Evolutionary conservation across 1,140 invertebrate species (phyloP).

Genomic region (Eurytemora carolleeae): DNA sequence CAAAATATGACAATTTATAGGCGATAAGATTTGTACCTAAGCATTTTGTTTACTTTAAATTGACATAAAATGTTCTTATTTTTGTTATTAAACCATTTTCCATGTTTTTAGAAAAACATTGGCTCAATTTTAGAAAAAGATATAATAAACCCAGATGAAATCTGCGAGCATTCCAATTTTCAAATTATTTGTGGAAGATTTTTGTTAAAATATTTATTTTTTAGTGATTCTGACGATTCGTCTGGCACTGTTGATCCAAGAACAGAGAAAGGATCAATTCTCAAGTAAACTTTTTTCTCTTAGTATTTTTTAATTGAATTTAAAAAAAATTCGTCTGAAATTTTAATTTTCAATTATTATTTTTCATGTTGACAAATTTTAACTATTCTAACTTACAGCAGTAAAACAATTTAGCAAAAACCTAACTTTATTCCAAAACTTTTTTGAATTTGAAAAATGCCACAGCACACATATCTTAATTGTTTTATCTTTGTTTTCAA

Average conservation of each 20-base stretch:
- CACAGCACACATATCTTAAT: neutral
- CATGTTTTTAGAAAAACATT: neutral
- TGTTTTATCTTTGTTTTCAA: neutral
- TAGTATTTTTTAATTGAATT: neutral
- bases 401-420: too few relatives aligned
- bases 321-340: neutral
- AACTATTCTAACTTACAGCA: too few relatives aligned
- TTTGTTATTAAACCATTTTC: neutral
- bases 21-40: too few relatives aligned
- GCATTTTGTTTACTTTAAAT: neutral
- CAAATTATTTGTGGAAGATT: too few relatives aligned
- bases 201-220: neutral
- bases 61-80: neutral
- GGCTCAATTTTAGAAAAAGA: neutral
- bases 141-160: neutral
- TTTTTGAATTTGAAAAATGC: neutral
- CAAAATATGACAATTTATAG: too few relatives aligned
- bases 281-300: neutral
- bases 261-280: neutral
- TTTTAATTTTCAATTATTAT: neutral
- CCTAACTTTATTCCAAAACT: too few relatives aligned
- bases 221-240: neutral
- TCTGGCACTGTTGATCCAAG: neutral
- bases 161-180: too few relatives aligned
- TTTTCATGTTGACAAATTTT: neutral